A percentile compares a stretch with the other conserved stretches of the same genome.
phyloP scores from a whole-genome alignment of 2,113 vertebrate genomes.

The Vireo altiloquus region DNA sequence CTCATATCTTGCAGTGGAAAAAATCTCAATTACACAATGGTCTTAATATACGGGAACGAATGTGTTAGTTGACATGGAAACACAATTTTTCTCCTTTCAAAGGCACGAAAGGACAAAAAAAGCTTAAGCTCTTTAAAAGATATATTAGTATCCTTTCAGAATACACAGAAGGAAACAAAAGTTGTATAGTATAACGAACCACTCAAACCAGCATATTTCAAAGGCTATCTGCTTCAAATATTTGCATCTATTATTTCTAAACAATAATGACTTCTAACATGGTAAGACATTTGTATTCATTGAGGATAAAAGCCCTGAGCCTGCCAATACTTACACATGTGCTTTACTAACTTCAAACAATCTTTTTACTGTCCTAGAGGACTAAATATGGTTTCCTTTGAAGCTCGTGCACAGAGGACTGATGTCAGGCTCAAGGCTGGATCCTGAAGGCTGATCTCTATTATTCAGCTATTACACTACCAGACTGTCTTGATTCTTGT shows the following conservation, averaged over 20 bases:
- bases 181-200: background rate
- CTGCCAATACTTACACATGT: constrained; percentile 32
- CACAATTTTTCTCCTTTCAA: background rate
- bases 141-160: constrained; percentile 2
- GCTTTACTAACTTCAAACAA: constrained; percentile 52
- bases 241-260: constrained; percentile 47
- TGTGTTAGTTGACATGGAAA: constrained; percentile 25
- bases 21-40: background rate
- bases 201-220: constrained; percentile 6
- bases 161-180: constrained; percentile 19
- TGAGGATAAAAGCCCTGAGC: constrained; percentile 40
- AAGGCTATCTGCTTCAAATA: constrained; percentile 36
- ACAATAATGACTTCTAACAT: constrained; percentile 34
- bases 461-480: constrained; percentile 30
- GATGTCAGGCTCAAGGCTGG: constrained; percentile 28
- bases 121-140: background rate
- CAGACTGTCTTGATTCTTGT: constrained; percentile 9
- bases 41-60: constrained; percentile 11
- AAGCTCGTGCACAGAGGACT: constrained; percentile 20
- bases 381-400: constrained; percentile 52
- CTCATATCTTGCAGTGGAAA: background rate
- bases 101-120: constrained; percentile 5
- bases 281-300: constrained; percentile 46
- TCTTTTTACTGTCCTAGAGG: constrained; percentile 40
- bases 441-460: constrained; percentile 31